Evolutionary conservation across 1,140 invertebrate species (phyloP), one percentile per base, ranked within the genome.

Genomic region (Contarinia nasturtii): DNA sequence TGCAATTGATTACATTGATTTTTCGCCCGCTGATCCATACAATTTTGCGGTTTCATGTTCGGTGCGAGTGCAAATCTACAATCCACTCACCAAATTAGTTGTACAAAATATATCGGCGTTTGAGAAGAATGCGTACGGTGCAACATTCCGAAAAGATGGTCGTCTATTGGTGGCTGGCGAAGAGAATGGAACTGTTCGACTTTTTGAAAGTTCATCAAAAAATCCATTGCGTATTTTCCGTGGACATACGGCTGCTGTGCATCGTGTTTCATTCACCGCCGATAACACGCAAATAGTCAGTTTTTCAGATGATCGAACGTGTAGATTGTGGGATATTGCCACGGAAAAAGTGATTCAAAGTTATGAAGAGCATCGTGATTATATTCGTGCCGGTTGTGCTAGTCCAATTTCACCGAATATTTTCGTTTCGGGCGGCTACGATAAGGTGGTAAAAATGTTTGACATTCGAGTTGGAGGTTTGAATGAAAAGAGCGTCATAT

Each of bases 261-360:
- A 92, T 61, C 72, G 88, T 36, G 80, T 81, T 51, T 80, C 75
- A 57, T 97, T 96, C 55, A 76, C 87, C 14, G 67, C 74, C 33
- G 80, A 85, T 59, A 78, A 83, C 55, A 63, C 78, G 27, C 80
- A 83, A 48, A 70, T 97, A 27, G 72, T 83, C 7, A 92, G 90
- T 56, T 94, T 89, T 62, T 88, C 88, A 7, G 92, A 98, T 69
- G 93, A 98, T 61, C 92, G 90, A 65, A 74, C 79, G n/a, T 75
- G 86, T 7, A 70, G 71, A 50, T 52, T 94, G 10, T 96, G 90
- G 89, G 91, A 97, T 59, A 82, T 97, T 57, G 70, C 83, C 5
- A 84, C 73, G 54, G 87, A 93, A 64, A 75, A 78, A 52, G 68
- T 74, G 70, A 54, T 78, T 57, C 53, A 69, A 33, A 73, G 65